Evolutionary conservation across 2,113 vertebrate genomes (phyloP).

Genomic region (Lagopus leucura): DNA sequence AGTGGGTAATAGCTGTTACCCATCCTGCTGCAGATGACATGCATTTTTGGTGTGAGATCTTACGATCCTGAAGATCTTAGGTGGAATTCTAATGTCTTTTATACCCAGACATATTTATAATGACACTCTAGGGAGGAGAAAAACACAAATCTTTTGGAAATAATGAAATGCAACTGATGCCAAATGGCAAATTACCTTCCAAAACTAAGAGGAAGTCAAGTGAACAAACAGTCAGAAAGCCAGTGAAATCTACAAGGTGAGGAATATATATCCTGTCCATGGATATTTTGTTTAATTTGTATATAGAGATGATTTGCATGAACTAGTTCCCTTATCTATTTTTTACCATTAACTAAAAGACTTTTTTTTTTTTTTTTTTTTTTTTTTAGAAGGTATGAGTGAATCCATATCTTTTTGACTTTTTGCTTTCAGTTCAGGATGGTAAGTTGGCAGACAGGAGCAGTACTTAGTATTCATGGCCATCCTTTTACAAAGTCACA

Average conservation of each 20-base stretch:
- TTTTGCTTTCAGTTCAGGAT: neutral
- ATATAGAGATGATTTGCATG: neutral
- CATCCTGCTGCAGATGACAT: neutral
- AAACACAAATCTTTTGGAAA: neutral
- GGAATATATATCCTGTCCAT: neutral
- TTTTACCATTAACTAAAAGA: neutral
- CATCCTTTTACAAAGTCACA: slow-evolving; percentile 38
- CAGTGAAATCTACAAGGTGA: neutral
- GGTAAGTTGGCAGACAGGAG: neutral
- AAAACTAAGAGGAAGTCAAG: neutral
- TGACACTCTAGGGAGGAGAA: neutral
- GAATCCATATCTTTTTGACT: neutral
- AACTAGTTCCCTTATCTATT: neutral
- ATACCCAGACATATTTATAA: neutral
- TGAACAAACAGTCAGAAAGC: neutral
- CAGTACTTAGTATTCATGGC: slow-evolving; percentile 55
- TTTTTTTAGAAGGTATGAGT: neutral
- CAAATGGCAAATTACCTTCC: neutral
- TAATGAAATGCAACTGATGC: neutral
- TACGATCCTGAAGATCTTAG: neutral
- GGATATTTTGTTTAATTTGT: neutral
- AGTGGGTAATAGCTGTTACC: neutral
- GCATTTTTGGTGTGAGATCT: neutral
- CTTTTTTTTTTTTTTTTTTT: too few relatives aligned
- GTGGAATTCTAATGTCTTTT: neutral